Base-by-base conservation (phyloP, 2,888 invertebrate species). In the Chirona hameri region DNA sequence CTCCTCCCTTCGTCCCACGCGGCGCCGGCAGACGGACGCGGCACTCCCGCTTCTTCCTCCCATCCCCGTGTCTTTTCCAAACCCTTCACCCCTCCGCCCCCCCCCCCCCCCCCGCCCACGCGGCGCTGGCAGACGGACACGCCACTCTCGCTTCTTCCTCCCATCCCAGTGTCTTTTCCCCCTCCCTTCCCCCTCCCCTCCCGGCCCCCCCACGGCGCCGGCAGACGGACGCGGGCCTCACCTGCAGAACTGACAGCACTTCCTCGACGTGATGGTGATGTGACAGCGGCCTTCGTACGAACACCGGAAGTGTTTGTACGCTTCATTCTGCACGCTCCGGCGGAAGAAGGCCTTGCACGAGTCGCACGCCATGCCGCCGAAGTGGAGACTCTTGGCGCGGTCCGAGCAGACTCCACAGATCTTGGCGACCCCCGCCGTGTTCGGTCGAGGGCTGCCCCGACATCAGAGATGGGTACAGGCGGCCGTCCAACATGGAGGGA, bases 341-440 rank as follows among this genome's bases (percentile, higher is more conserved):
- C 88, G 86, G 85, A 88, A 88, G 85, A 88, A 88, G 21, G 88
- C 88, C 84, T 88, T 88, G 85, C 88, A 88, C 79, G 87, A 87
- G 85, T 88, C 88, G 84, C 88, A 88, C 12, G 87, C 87, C 29
- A 88, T 86, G 27, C 88, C 88, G 48, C 88, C 88, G 83, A 88
- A 88, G 84, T 88, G 88, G 85, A 87, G 87, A 83, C 87, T 87
- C 83, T 88, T 88, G 82, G 88, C 88, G 15, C 86, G 84, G 84
- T 88, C 88, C 0, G 87, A 87, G 84, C 88, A 88, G 10, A 88
- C 88, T 9, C 87, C 87, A 84, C 88, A 88, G 18, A 86, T 85
- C 83, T 87, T 87, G 69, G 83, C 79, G 55, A 72, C 83, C 31
- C 31, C 52, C 52, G 52, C 82, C 31, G 83, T n/a, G 60, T 76